phyloP scores from a whole-genome alignment of 2,797 vertebrate genomes.

The Phylloscopus collybita region DNA sequence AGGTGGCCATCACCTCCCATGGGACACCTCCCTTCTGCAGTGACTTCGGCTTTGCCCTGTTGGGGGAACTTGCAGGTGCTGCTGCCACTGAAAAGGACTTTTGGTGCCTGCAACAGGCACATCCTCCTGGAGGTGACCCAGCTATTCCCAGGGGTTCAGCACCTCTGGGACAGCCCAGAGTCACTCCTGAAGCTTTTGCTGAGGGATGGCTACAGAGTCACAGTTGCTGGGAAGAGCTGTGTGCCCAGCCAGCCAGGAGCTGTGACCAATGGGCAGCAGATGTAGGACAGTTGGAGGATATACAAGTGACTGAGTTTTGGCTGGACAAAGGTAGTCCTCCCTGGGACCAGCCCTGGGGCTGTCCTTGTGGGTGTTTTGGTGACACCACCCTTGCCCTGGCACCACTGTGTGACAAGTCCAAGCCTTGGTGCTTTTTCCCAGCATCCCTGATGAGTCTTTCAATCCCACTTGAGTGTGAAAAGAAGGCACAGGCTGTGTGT shows the following conservation, averaged over 20 bases:
- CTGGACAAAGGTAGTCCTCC: neutral
- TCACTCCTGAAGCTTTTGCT: neutral
- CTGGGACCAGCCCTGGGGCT: neutral
- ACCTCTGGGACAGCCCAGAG: neutral
- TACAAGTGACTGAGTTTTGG: neutral
- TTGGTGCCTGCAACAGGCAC: rapidly evolving
- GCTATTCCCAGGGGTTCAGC: neutral
- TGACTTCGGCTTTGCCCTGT: neutral
- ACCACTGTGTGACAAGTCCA: neutral
- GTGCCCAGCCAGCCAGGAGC: neutral
- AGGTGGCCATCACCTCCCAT: neutral
- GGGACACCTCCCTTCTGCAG: neutral
- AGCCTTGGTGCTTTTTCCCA: neutral
- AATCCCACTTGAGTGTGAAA: neutral
- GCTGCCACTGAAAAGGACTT: neutral
- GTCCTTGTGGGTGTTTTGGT: neutral
- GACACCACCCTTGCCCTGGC: neutral
- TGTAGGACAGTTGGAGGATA: rapidly evolving
- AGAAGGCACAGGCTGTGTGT: neutral
- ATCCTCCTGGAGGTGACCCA: neutral
- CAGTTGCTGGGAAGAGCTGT: neutral
- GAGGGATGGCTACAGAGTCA: neutral
- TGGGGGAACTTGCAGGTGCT: neutral
- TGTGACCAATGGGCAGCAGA: neutral
- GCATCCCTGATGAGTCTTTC: neutral